Evolutionary conservation across 2,888 invertebrate species (phyloP).

Genomic region (Synergus itoensis): DNA sequence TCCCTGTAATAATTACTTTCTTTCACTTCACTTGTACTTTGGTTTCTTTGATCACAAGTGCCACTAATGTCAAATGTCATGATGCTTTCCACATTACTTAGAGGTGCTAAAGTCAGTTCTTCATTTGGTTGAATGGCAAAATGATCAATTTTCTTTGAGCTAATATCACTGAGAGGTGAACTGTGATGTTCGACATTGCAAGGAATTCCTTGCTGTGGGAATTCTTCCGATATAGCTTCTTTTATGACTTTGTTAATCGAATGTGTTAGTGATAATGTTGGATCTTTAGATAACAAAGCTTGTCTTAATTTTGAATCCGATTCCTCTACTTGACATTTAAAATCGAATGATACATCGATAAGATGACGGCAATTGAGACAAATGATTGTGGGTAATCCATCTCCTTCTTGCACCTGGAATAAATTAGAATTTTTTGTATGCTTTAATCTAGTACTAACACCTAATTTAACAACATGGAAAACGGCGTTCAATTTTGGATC

Average conservation of each 20-base stretch:
- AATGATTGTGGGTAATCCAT: constrained; percentile 68
- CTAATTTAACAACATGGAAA: no score
- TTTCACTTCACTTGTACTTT: background rate
- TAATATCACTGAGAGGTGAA: constrained; percentile 16
- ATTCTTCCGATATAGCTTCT: constrained; percentile 29
- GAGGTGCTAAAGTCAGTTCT: background rate
- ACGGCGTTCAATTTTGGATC: no score
- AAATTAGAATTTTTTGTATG: background rate
- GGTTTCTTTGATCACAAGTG: background rate
- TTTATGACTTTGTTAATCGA: constrained; percentile 33
- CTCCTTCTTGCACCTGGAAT: constrained; percentile 69
- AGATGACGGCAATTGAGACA: constrained; percentile 67
- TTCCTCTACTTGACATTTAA: constrained; percentile 69
- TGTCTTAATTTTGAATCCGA: constrained; percentile 67
- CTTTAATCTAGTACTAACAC: no score
- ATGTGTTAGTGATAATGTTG: constrained; percentile 21
- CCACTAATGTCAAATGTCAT: constrained; percentile 1
- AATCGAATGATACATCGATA: constrained; percentile 67
- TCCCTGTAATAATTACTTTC: constrained; percentile 4
- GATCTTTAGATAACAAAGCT: background rate
- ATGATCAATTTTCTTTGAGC: constrained; percentile 8
- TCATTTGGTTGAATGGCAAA: constrained; percentile 9
- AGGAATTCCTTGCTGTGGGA: background rate
- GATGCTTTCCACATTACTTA: background rate
- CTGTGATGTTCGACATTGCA: background rate